These are phyloP conservation scores for Brachionus rubens DNA, from an alignment of 1,140 invertebrate species.

Conservation along the genomic window DNA sequence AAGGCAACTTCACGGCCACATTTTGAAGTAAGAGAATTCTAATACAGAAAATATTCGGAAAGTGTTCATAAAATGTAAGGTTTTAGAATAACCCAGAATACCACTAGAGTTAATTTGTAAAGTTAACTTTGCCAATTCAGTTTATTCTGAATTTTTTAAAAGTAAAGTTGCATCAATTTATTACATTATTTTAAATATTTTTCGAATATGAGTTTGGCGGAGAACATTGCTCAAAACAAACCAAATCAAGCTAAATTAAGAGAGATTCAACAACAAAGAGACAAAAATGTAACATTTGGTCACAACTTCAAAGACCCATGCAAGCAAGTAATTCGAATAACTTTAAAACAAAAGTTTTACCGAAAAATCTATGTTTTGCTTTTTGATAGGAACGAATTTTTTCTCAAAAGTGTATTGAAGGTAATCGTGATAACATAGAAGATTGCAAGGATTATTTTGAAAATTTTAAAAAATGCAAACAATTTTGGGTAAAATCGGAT, in stretches of 20 bases:
- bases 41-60: too few species aligned
- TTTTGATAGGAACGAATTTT: conserved; percentile 10
- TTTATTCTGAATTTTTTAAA: too few species aligned
- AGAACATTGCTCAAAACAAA: conserved; percentile 6
- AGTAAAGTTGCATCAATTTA: conserved; percentile 27
- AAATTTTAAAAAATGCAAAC: conserved; percentile 46
- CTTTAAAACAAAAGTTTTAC: neutral
- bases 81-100: too few species aligned
- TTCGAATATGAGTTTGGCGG: conserved; percentile 30
- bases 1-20: too few species aligned
- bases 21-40: too few species aligned
- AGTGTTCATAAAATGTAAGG: too few species aligned
- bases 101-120: too few species aligned
- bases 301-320: conserved; percentile 39
- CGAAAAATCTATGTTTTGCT: neutral
- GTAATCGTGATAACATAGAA: conserved; percentile 6
- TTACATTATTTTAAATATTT: neutral
- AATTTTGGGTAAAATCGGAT: conserved; percentile 35
- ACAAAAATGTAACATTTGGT: conserved; percentile 31
- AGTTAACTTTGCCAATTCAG: too few species aligned
- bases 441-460: conserved; percentile 44
- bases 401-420: conserved; percentile 40
- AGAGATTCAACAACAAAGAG: conserved; percentile 21
- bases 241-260: conserved; percentile 20
- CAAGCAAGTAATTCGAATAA: neutral